phyloP scores from a whole-genome alignment of 1,140 invertebrate genomes.

The Drosophila rufa region DNA sequence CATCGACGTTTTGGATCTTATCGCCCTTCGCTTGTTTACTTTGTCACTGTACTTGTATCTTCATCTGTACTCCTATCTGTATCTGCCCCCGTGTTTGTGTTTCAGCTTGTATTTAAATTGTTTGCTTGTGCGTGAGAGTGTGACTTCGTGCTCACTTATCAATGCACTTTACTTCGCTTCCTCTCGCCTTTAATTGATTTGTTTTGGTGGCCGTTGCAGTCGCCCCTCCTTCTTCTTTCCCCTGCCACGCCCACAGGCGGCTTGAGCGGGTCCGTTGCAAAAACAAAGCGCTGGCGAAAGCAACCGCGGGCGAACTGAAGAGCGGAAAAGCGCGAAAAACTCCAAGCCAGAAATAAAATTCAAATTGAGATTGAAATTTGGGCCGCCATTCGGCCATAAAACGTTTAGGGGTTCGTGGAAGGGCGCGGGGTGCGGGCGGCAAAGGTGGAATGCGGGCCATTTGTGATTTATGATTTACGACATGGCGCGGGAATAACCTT shows the following conservation, averaged over 20 bases:
- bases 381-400: conserved; percentile 72
- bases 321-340: conserved; percentile 25
- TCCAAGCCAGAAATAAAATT: conserved; percentile 46
- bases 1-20: conserved; percentile 64
- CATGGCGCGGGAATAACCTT: conserved; percentile 75
- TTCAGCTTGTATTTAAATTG: conserved; percentile 24
- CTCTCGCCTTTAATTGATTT: conserved; percentile 69
- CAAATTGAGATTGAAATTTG: conserved; percentile 68
- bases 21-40: conserved; percentile 49
- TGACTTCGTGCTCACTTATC: conserved; percentile 57
- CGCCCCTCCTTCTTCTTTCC: background rate
- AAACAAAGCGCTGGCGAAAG: conserved; percentile 22
- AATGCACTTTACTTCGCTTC: conserved; percentile 61
- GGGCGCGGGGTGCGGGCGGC: conserved; percentile 13
- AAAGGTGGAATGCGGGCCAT: conserved; percentile 22
- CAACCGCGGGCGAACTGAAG: conserved; percentile 35
- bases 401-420: conserved; percentile 75
- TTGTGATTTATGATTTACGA: conserved; percentile 80
- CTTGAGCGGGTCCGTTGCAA: conserved; percentile 20
- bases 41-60: conserved; percentile 19
- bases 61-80: conserved; percentile 14
- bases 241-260: background rate
- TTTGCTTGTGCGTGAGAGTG: conserved; percentile 28
- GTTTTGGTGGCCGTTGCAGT: conserved; percentile 53
- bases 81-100: conserved; percentile 17